Percentiles rank a stretch among this genome's conserved stretches.
Conservation (phyloP, 2,888 invertebrate genomes). For the Aplocera efformata region DNA sequence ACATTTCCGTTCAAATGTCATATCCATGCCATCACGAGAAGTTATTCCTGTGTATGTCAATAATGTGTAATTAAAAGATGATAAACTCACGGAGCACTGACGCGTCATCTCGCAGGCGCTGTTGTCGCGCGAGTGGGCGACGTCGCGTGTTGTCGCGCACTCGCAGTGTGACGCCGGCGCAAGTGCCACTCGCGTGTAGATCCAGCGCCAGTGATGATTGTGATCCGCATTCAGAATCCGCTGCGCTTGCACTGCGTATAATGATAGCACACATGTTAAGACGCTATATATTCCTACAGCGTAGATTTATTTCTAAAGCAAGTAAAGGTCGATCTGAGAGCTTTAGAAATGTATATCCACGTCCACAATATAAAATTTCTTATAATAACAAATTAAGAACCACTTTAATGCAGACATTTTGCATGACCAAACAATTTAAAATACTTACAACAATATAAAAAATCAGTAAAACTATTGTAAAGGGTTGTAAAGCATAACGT, state of each 20-base stretch:
- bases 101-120: slow-evolving; percentile 84
- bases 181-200: slow-evolving; percentile 81
- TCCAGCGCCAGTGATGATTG: slow-evolving; percentile 89
- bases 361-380: too few relatives aligned
- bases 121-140: slow-evolving; percentile 87
- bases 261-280: background rate
- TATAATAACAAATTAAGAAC: too few relatives aligned
- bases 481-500: slow-evolving; percentile 15
- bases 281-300: slow-evolving; percentile 1
- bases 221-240: slow-evolving; percentile 76
- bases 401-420: too few relatives aligned
- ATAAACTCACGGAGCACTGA: slow-evolving; percentile 72
- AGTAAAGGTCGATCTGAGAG: too few relatives aligned
- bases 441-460: background rate
- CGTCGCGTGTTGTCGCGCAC: slow-evolving; percentile 85
- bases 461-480: slow-evolving; percentile 4
- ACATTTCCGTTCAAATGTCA: too few relatives aligned
- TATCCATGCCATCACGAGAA: too few relatives aligned
- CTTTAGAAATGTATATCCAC: too few relatives aligned
- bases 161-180: slow-evolving; percentile 77
- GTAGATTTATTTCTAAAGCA: too few relatives aligned
- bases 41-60: too few relatives aligned
- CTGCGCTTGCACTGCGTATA: slow-evolving; percentile 65
- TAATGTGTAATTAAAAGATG: background rate
- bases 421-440: background rate